A percentile compares a stretch with the other conserved stretches of the same genome.
These are phyloP conservation scores for Athalia circularis DNA, from an alignment of 2,888 invertebrate genomes.

Conservation along the genomic window DNA sequence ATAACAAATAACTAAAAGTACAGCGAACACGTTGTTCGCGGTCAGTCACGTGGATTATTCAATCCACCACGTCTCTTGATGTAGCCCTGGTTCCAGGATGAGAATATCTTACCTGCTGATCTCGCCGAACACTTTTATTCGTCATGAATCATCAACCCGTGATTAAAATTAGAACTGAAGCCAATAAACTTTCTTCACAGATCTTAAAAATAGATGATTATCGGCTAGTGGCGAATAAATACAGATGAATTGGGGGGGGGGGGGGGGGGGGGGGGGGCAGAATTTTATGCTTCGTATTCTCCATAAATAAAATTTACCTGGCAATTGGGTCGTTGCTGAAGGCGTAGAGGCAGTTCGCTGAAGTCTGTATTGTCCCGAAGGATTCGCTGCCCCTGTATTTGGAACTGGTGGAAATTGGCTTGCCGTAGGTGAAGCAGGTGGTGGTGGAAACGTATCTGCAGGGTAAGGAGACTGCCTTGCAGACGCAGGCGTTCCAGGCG, in stretches of 20 bases:
- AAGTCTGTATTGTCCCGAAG: constrained; percentile 76
- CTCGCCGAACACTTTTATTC: background rate
- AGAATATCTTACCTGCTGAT: constrained; percentile 9
- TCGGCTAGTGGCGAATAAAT: background rate
- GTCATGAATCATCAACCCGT: background rate
- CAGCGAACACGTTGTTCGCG: background rate
- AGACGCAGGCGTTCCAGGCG: constrained; percentile 74
- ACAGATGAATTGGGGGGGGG: background rate
- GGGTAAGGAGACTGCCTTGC: constrained; percentile 78
- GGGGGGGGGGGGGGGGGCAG: background rate
- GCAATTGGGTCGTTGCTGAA: constrained; percentile 78
- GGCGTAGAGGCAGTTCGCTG: constrained; percentile 78
- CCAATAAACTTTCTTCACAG: background rate
- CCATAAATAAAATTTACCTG: constrained; percentile 73
- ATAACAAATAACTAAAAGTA: background rate
- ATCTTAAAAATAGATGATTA: background rate
- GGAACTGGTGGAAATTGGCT: constrained; percentile 71
- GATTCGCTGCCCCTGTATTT: constrained; percentile 70
- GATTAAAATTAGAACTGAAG: too few species aligned
- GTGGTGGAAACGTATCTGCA: constrained; percentile 76
- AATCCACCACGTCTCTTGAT: background rate
- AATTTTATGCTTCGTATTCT: background rate
- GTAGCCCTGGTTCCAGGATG: background rate
- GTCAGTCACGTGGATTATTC: constrained; percentile 6
- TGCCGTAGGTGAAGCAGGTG: constrained; percentile 76